These are phyloP conservation scores for Enteromius trimaculatus DNA, from an alignment of 2,797 vertebrate species.

Conservation along the genomic window DNA sequence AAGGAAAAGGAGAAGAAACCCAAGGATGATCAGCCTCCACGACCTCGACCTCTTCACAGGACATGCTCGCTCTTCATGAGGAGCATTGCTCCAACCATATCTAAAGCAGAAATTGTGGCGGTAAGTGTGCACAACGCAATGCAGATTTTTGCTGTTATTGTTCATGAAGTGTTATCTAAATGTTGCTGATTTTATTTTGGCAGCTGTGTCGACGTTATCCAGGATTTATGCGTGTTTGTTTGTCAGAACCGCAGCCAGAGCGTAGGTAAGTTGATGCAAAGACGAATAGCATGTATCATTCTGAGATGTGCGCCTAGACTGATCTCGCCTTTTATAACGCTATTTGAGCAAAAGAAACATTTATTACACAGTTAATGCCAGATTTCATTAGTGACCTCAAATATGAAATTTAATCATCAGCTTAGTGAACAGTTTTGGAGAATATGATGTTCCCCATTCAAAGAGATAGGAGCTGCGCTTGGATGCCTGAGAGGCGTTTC, in stretches of 20 bases:
- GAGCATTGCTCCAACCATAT: slow-evolving; percentile 90
- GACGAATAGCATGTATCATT: too few species aligned
- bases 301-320: too few species aligned
- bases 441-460: too few species aligned
- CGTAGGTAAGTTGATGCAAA: slow-evolving; percentile 74
- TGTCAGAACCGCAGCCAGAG: slow-evolving; percentile 92
- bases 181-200: background rate
- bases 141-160: background rate
- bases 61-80: slow-evolving; percentile 93
- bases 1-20: slow-evolving; percentile 80
- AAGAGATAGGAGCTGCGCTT: too few species aligned
- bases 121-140: slow-evolving; percentile 73
- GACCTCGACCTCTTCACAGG: slow-evolving; percentile 88
- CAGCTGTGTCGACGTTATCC: slow-evolving; percentile 89
- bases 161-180: background rate
- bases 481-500: too few species aligned
- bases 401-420: too few species aligned
- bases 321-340: too few species aligned
- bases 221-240: slow-evolving; percentile 89
- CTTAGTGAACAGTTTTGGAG: too few species aligned
- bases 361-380: too few species aligned
- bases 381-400: too few species aligned
- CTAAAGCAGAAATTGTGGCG: slow-evolving; percentile 89
- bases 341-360: too few species aligned
- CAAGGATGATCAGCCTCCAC: slow-evolving; percentile 80